These are phyloP conservation scores for Gastrophysa polygoni DNA, from an alignment of 2,888 invertebrate genomes.

Conservation along the genomic window DNA sequence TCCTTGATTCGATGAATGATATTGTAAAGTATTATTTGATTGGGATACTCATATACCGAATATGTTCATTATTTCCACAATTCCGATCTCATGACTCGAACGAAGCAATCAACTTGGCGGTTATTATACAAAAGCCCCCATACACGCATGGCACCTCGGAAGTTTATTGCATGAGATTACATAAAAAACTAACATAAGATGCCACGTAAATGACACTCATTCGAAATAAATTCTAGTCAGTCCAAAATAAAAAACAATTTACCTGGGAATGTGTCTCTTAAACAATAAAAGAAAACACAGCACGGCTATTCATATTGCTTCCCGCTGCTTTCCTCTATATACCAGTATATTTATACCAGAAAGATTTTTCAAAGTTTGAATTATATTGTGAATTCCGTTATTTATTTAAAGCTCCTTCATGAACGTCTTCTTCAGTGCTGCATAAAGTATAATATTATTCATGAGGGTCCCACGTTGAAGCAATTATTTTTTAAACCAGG, in stretches of 20 bases:
- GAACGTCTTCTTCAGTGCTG: conserved; percentile 39
- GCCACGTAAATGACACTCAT: not conserved
- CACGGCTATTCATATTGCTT: conserved; percentile 23
- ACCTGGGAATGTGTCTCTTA: not conserved
- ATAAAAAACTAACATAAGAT: not conserved
- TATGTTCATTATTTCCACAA: too few relatives aligned
- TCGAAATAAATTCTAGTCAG: not conserved
- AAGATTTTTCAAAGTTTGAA: conserved; percentile 48
- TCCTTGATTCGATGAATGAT: too few relatives aligned
- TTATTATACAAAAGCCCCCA: not conserved
- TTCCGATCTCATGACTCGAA: not conserved
- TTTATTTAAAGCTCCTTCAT: conserved; percentile 45
- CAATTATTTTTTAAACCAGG: too few relatives aligned
- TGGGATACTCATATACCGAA: too few relatives aligned
- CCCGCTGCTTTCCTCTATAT: conserved; percentile 38
- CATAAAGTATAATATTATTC: not conserved
- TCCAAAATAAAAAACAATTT: not conserved
- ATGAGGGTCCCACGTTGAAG: too few relatives aligned
- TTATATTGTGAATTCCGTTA: conserved; percentile 49
- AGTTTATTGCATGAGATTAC: not conserved
- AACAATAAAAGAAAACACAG: conserved; percentile 26
- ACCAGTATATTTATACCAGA: too few relatives aligned
- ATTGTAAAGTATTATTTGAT: too few relatives aligned
- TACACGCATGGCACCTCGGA: not conserved
- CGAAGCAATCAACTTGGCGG: not conserved